These are phyloP conservation scores for Momotus momota DNA, from an alignment of 2,797 vertebrate species.

Conservation along the genomic window DNA sequence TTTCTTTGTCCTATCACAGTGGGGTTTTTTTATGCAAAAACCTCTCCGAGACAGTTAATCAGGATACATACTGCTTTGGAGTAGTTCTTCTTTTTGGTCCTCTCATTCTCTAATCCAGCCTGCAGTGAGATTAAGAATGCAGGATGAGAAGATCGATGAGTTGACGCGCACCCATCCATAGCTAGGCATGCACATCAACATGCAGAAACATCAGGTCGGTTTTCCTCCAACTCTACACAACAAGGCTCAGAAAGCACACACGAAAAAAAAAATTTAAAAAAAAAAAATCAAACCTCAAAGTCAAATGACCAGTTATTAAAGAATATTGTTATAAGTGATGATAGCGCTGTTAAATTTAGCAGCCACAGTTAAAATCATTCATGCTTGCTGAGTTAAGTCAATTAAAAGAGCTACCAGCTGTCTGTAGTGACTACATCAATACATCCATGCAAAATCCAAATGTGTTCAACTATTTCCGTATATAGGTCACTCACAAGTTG, in stretches of 20 bases:
- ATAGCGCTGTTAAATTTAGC: neutral
- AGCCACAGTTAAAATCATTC: neutral
- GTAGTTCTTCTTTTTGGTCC: slow-evolving; percentile 49
- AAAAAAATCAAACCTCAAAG: neutral
- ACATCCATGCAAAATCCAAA: neutral
- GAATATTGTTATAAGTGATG: neutral
- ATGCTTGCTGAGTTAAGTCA: neutral
- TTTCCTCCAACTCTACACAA: neutral
- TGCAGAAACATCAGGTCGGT: neutral
- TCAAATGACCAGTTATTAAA: neutral
- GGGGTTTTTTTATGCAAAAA: neutral
- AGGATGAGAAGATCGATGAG: neutral
- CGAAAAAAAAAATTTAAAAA: too few relatives aligned
- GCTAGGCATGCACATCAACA: slow-evolving; percentile 29
- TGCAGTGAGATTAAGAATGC: slow-evolving; percentile 24
- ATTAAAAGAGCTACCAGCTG: slow-evolving; percentile 36
- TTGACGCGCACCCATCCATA: neutral
- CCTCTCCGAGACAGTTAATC: neutral
- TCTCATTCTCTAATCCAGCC: slow-evolving; percentile 37
- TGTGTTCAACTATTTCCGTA: neutral
- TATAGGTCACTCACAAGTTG: slow-evolving; percentile 8
- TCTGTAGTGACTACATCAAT: neutral
- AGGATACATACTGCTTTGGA: slow-evolving; percentile 40
- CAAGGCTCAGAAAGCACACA: neutral
- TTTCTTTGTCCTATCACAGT: neutral